phyloP scores from a whole-genome alignment of 1,140 invertebrate genomes.

The Aphis gossypii region DNA sequence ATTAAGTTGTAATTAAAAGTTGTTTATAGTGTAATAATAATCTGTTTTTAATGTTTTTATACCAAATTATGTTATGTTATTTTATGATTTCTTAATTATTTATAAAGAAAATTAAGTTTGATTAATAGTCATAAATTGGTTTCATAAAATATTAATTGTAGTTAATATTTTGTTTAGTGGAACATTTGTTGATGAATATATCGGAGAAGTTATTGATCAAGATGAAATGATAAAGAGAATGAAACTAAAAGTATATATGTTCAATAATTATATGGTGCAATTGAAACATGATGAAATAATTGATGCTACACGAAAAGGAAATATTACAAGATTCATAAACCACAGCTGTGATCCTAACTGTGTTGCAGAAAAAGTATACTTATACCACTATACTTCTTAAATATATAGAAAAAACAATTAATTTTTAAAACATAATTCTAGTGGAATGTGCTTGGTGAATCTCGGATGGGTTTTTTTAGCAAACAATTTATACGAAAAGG shows the following conservation, averaged over 20 bases:
- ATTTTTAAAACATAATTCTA: slow-evolving; percentile 63
- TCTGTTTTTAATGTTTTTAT: not conserved
- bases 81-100: not conserved
- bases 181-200: slow-evolving; percentile 97
- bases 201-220: slow-evolving; percentile 93
- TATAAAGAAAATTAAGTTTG: not conserved
- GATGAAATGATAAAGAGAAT: slow-evolving; percentile 88
- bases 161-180: slow-evolving; percentile 72
- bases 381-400: not conserved
- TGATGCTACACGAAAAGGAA: slow-evolving; percentile 92
- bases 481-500: slow-evolving; percentile 79
- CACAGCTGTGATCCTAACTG: slow-evolving; percentile 98
- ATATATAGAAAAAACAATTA: not conserved
- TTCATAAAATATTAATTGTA: not conserved
- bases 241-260: slow-evolving; percentile 84
- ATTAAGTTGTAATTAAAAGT: not conserved
- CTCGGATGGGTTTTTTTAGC: slow-evolving; percentile 96
- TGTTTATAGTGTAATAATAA: not conserved
- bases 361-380: slow-evolving; percentile 89
- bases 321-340: slow-evolving; percentile 96
- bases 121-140: not conserved
- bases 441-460: slow-evolving; percentile 97
- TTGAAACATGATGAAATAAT: slow-evolving; percentile 93
- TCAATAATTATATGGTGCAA: slow-evolving; percentile 88
- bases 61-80: not conserved